These are phyloP conservation scores for Brachionus angularis DNA, from an alignment of 1,140 invertebrate genomes.

Conservation along the genomic window DNA sequence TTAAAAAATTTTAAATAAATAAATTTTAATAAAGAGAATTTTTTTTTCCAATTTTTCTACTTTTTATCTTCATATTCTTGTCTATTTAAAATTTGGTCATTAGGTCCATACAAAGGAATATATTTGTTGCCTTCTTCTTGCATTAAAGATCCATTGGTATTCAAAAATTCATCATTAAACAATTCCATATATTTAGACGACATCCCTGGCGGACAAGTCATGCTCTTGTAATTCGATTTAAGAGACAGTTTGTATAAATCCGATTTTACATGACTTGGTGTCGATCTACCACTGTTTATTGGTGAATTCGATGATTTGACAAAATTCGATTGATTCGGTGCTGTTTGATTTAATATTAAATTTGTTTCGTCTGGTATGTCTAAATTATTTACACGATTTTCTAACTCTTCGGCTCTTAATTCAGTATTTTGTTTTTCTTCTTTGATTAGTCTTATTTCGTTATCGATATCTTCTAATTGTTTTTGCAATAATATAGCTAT, in stretches of 20 bases:
- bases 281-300: conserved; percentile 11
- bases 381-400: conserved; percentile 58
- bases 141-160: background rate
- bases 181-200: conserved; percentile 43
- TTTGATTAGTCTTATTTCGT: conserved; percentile 92
- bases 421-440: conserved; percentile 95
- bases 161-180: conserved; percentile 4
- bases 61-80: too few species aligned
- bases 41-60: too few species aligned
- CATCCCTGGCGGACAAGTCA: conserved; percentile 29
- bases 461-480: conserved; percentile 98
- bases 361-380: conserved; percentile 23
- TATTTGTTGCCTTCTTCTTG: too few species aligned
- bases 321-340: too few species aligned
- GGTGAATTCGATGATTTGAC: conserved; percentile 39
- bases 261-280: background rate
- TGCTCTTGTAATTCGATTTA: background rate
- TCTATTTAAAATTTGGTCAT: too few species aligned
- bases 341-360: conserved; percentile 44
- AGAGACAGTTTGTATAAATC: conserved; percentile 10
- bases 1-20: too few species aligned
- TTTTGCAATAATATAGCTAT: conserved; percentile 97
- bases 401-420: conserved; percentile 89
- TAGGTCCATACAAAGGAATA: too few species aligned
- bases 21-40: too few species aligned